phyloP scores from a whole-genome alignment of 1,140 invertebrate genomes.

The Dendrolimus punctatus region DNA sequence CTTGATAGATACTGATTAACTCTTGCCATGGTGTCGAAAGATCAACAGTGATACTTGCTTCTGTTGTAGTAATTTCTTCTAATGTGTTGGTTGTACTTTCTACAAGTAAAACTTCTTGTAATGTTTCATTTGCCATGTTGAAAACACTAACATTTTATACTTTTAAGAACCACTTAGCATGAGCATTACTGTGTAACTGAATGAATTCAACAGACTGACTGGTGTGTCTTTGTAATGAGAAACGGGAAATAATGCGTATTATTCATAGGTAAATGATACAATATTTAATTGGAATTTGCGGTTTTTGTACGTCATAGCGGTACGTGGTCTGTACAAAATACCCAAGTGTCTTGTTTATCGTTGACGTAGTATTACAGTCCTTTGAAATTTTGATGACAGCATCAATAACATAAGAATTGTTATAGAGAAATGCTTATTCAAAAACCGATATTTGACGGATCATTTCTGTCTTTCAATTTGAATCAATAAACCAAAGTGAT shows the following conservation, averaged over 20 bases:
- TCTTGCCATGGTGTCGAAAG: neutral
- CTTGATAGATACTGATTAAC: no score
- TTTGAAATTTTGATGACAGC: no score
- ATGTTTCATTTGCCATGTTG: constrained; percentile 3
- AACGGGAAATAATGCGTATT: constrained; percentile 47
- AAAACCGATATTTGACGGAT: no score
- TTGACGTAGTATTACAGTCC: no score
- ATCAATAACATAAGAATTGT: no score
- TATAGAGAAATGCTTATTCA: no score
- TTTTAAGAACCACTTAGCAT: neutral
- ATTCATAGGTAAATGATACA: constrained; percentile 26
- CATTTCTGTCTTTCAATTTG: no score
- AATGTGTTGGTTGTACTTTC: no score
- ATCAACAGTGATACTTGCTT: neutral
- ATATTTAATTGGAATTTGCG: constrained; percentile 31
- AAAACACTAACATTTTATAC: constrained; percentile 9
- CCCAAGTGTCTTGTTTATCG: constrained; percentile 6
- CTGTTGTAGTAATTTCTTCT: neutral
- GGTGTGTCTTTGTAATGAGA: constrained; percentile 11
- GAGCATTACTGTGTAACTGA: constrained; percentile 1
- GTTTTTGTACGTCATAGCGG: constrained; percentile 34
- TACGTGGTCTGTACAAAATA: constrained; percentile 14
- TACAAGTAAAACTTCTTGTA: no score
- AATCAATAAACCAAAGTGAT: no score
- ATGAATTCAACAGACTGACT: constrained; percentile 13